Conservation (phyloP, 2,888 invertebrate genomes). For the Lumbricus terrestris region DNA sequence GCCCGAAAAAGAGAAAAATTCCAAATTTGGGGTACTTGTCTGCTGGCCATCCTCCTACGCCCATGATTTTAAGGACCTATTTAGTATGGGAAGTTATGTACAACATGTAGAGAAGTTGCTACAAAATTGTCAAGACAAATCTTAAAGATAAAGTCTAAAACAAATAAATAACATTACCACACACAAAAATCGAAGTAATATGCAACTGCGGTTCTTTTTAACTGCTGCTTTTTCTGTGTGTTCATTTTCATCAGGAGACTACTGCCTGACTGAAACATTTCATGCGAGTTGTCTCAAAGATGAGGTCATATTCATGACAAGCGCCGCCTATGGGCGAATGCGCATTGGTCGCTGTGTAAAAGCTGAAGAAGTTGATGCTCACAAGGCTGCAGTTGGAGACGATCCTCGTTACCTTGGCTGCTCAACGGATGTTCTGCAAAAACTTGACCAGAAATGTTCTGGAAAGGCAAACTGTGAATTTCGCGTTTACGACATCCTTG, state of each 20-base stretch:
- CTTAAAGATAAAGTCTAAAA: neutral
- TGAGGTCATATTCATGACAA: neutral
- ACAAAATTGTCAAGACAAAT: neutral
- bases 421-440: slow-evolving; percentile 12
- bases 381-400: neutral
- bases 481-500: neutral
- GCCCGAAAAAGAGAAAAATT: too few relatives aligned
- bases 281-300: slow-evolving; percentile 15
- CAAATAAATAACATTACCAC: neutral
- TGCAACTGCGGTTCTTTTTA: neutral
- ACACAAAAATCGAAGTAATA: neutral
- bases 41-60: too few relatives aligned
- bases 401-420: slow-evolving; percentile 21
- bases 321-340: slow-evolving; percentile 22
- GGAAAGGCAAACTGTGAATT: slow-evolving; percentile 20
- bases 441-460: slow-evolving; percentile 24
- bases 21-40: too few relatives aligned
- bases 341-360: slow-evolving; percentile 21
- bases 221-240: neutral
- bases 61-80: too few relatives aligned
- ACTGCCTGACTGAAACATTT: neutral
- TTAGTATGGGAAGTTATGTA: too few relatives aligned
- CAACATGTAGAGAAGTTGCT: neutral
- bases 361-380: neutral
- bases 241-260: neutral